Percentiles rank a stretch among this genome's conserved stretches.
phyloP scores from a whole-genome alignment of 2,113 vertebrate species.

The Crotalus viridis region DNA sequence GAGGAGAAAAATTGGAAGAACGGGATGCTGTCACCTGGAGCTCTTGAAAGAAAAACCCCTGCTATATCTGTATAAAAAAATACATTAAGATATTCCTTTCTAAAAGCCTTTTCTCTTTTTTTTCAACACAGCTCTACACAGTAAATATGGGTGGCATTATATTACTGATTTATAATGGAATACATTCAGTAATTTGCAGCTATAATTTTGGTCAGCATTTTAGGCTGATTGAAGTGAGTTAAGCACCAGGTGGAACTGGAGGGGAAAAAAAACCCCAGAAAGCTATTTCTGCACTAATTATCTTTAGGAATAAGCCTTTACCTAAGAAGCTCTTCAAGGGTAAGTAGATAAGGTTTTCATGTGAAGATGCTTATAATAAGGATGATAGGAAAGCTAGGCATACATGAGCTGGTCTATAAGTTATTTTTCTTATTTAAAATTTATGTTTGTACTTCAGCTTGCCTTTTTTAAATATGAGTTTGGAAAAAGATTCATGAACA shows the following conservation, averaged over 20 bases:
- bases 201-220: not conserved
- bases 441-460: not conserved
- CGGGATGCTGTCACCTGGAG: not conserved
- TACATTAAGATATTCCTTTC: not conserved
- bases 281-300: not conserved
- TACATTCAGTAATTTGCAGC: not conserved
- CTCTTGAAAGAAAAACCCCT: not conserved
- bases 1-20: not conserved
- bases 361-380: not conserved
- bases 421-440: not conserved
- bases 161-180: not conserved
- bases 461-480: not conserved
- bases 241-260: not conserved
- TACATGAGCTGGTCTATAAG: not conserved
- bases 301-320: not conserved
- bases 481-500: not conserved
- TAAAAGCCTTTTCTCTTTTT: not conserved
- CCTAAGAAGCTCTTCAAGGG: not conserved
- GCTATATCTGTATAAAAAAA: not conserved
- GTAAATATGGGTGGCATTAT: not conserved
- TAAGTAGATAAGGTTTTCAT: not conserved
- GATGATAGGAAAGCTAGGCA: not conserved
- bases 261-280: not conserved
- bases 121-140: not conserved
- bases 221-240: not conserved